Conservation (phyloP, 2,797 vertebrate genomes). For the Anableps anableps region DNA sequence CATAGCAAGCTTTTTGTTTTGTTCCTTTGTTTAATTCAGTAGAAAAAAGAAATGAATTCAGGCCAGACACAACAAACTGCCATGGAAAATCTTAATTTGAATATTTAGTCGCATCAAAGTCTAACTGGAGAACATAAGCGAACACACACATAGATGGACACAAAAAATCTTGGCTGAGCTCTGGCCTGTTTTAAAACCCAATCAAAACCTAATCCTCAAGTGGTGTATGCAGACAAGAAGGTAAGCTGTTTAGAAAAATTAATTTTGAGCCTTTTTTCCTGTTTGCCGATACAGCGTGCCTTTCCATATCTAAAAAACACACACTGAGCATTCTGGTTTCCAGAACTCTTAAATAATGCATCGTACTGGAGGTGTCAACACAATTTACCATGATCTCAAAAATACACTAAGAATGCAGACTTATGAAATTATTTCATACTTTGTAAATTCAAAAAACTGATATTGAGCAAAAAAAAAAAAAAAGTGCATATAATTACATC, state of each 20-base stretch:
- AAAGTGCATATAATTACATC: slow-evolving; percentile 35
- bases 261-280: slow-evolving; percentile 65
- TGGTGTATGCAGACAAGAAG: slow-evolving; percentile 62
- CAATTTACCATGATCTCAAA: slow-evolving; percentile 25
- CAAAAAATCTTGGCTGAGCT: slow-evolving; percentile 31
- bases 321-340: slow-evolving; percentile 29
- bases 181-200: slow-evolving; percentile 70
- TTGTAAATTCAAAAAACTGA: slow-evolving; percentile 19
- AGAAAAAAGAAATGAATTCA: slow-evolving; percentile 43
- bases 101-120: slow-evolving; percentile 57
- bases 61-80: slow-evolving; percentile 49
- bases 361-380: background rate
- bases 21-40: slow-evolving; percentile 28
- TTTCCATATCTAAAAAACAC: slow-evolving; percentile 53
- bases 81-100: slow-evolving; percentile 54
- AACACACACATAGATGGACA: slow-evolving; percentile 10
- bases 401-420: slow-evolving; percentile 12
- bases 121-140: slow-evolving; percentile 17
- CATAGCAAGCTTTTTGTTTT: slow-evolving; percentile 23
- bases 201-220: slow-evolving; percentile 62
- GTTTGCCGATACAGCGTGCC: slow-evolving; percentile 67
- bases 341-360: slow-evolving; percentile 20
- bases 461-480: slow-evolving; percentile 29
- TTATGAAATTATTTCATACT: slow-evolving; percentile 12
- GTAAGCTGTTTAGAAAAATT: slow-evolving; percentile 68